Percentiles rank a stretch among this genome's conserved stretches.
Conservation (phyloP, 2,888 invertebrate genomes). For the Idaea aversata region DNA sequence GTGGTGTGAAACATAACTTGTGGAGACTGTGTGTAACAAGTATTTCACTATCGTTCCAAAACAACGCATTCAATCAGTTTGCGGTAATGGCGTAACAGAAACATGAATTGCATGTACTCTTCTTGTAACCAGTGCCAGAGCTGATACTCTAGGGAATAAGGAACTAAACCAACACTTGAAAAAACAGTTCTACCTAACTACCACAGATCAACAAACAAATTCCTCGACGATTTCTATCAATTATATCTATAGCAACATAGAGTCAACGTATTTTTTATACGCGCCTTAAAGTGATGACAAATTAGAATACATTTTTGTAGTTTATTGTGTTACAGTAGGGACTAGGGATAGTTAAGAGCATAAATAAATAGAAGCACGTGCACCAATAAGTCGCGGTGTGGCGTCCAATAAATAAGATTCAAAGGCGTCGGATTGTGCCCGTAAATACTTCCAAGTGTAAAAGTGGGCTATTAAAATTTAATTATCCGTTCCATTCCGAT, state of each 20-base stretch:
- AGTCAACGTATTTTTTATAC: background rate
- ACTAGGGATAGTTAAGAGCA: slow-evolving; percentile 18
- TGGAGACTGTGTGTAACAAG: slow-evolving; percentile 53
- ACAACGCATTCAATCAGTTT: slow-evolving; percentile 55
- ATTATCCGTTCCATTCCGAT: slow-evolving; percentile 57
- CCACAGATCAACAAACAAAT: background rate
- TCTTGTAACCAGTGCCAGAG: slow-evolving; percentile 5
- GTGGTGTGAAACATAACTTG: slow-evolving; percentile 46
- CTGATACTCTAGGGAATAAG: background rate
- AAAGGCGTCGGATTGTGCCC: slow-evolving; percentile 54
- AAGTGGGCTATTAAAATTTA: slow-evolving; percentile 61
- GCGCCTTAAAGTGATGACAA: slow-evolving; percentile 22
- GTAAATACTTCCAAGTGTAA: slow-evolving; percentile 56
- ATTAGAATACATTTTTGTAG: slow-evolving; percentile 26
- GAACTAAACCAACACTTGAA: background rate
- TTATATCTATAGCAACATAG: background rate
- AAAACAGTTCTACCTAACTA: background rate
- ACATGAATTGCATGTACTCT: slow-evolving; percentile 37
- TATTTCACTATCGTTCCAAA: slow-evolving; percentile 67
- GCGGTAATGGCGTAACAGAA: slow-evolving; percentile 55
- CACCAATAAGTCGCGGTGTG: slow-evolving; percentile 28
- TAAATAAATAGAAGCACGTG: slow-evolving; percentile 29
- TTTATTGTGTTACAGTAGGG: slow-evolving; percentile 17
- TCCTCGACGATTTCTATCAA: background rate
- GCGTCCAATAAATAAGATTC: slow-evolving; percentile 50